A percentile compares a stretch with the other conserved stretches of the same genome.
phyloP scores from a whole-genome alignment of 2,797 vertebrate species.

The Cryptoprocta ferox region DNA sequence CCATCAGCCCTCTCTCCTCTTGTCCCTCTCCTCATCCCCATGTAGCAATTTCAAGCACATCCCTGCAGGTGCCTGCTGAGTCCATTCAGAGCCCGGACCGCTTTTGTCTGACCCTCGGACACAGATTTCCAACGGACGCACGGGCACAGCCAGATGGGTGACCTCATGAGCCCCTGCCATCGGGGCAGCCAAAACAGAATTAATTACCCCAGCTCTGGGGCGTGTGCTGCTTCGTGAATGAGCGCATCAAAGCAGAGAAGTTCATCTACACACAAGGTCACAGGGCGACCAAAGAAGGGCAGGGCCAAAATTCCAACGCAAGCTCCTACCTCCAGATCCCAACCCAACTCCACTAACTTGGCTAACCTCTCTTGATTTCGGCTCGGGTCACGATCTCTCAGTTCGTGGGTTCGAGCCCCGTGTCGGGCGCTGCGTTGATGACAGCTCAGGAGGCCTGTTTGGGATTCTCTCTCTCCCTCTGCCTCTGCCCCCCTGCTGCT shows the following conservation, averaged over 20 bases:
- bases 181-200: constrained; percentile 3
- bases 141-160: constrained; percentile 41
- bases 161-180: not conserved
- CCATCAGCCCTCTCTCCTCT: not conserved
- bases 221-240: not conserved
- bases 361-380: not conserved
- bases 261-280: not conserved
- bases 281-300: not conserved
- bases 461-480: no score
- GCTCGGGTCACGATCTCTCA: no score
- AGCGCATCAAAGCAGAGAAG: not conserved
- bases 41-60: not conserved
- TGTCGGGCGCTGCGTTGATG: no score
- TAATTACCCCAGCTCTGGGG: not conserved
- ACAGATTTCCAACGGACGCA: constrained; percentile 46
- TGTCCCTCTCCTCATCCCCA: not conserved
- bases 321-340: not conserved
- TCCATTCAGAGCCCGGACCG: constrained; percentile 29
- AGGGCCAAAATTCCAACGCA: not conserved
- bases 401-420: no score
- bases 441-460: no score
- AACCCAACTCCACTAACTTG: not conserved
- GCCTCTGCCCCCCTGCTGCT: no score
- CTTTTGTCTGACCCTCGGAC: constrained; percentile 48
- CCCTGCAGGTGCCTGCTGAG: constrained; percentile 1